A percentile compares a stretch with the other conserved stretches of the same genome.
phyloP scores from a whole-genome alignment of 2,888 invertebrate genomes.

The Acrocyrtus sp. region DNA sequence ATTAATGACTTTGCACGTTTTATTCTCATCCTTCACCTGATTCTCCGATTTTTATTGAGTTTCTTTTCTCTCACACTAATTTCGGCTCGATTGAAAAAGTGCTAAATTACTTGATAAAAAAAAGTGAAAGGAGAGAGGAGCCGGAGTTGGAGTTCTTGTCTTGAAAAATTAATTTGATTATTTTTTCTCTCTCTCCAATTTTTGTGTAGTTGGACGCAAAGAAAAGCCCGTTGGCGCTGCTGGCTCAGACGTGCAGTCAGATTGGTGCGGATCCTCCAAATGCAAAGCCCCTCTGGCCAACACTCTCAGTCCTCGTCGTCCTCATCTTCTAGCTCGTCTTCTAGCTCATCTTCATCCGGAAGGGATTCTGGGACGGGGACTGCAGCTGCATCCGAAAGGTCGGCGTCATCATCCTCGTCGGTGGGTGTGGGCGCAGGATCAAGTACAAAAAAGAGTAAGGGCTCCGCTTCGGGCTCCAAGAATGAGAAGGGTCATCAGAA shows the following conservation, averaged over 20 bases:
- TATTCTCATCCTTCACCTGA: conserved; percentile 20
- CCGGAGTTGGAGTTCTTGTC: no score
- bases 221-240: conserved; percentile 92
- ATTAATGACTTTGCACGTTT: conserved; percentile 33
- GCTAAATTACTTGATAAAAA: no score
- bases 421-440: conserved; percentile 26
- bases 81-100: no score
- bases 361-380: conserved; percentile 28
- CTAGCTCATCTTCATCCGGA: conserved; percentile 29
- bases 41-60: conserved; percentile 12
- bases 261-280: conserved; percentile 91
- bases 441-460: conserved; percentile 9
- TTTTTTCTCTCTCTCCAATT: no score
- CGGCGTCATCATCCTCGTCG: conserved; percentile 22
- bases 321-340: conserved; percentile 51
- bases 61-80: no score
- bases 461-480: conserved; percentile 9
- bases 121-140: no score
- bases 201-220: conserved; percentile 95
- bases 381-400: conserved; percentile 2
- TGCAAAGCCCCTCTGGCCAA: conserved; percentile 71
- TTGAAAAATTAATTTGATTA: no score
- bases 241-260: conserved; percentile 97
- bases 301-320: conserved; percentile 56
- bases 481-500: conserved; percentile 17